phyloP scores from a whole-genome alignment of 2,797 vertebrate species.

The Coluber constrictor region DNA sequence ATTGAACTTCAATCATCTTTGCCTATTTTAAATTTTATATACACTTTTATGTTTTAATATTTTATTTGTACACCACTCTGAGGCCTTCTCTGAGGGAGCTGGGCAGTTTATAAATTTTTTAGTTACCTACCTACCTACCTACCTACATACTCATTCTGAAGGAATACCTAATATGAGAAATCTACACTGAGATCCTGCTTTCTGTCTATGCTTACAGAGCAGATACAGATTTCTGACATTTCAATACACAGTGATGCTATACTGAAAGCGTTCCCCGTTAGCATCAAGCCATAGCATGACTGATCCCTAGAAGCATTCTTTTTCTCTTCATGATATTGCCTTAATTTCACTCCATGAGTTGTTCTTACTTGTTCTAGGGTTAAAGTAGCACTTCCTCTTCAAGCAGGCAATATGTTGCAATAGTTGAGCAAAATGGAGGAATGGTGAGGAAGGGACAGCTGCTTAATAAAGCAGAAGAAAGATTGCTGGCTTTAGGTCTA shows the following conservation, averaged over 20 bases:
- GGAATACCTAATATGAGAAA: conserved; percentile 1
- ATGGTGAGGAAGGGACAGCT: not conserved
- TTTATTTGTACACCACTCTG: not conserved
- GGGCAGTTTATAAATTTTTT: not conserved
- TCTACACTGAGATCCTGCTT: not conserved
- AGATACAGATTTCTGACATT: not conserved
- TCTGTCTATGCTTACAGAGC: not conserved
- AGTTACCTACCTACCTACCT: not conserved
- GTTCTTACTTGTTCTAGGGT: not conserved
- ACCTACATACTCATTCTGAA: not conserved
- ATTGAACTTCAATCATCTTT: not conserved
- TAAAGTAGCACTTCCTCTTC: not conserved
- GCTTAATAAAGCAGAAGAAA: not conserved
- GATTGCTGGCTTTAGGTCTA: not conserved
- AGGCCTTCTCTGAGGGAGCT: not conserved
- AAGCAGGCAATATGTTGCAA: not conserved
- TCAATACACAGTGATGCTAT: not conserved
- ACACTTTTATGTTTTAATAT: not conserved
- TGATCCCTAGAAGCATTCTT: not conserved
- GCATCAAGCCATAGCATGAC: not conserved
- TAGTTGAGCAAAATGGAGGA: not conserved
- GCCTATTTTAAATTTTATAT: not conserved
- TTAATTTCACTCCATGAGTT: not conserved
- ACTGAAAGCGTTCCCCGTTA: not conserved
- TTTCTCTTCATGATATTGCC: not conserved